A percentile compares a stretch with the other conserved stretches of the same genome.
Conservation (phyloP, 2,797 vertebrate genomes). For the Premnoplex brunnescens region DNA sequence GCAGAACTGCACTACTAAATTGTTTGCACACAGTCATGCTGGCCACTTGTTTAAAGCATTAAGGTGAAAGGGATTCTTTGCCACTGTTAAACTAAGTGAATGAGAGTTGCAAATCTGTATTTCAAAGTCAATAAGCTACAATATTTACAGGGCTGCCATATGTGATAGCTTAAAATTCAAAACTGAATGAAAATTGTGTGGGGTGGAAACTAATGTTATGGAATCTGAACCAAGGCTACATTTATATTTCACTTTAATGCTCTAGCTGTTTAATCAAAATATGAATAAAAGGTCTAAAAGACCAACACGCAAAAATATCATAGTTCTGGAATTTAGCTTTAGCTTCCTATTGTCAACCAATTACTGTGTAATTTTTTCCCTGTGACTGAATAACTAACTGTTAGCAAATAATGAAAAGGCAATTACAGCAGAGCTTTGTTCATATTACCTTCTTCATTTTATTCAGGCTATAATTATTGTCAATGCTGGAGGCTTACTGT, state of each 20-base stretch:
- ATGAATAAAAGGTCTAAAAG: slow-evolving; percentile 78
- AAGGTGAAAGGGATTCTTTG: slow-evolving; percentile 39
- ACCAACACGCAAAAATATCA: slow-evolving; percentile 90
- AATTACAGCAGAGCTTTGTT: slow-evolving; percentile 98
- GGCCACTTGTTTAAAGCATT: slow-evolving; percentile 18
- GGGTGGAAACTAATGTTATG: slow-evolving; percentile 85
- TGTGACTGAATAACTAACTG: slow-evolving; percentile 99
- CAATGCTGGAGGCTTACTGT: slow-evolving; percentile 97
- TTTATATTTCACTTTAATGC: slow-evolving; percentile 98
- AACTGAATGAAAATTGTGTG: slow-evolving; percentile 79
- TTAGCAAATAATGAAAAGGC: slow-evolving; percentile 99
- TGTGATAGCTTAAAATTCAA: slow-evolving; percentile 63
- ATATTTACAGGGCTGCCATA: slow-evolving; percentile 56
- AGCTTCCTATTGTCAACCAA: slow-evolving; percentile 98
- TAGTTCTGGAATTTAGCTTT: slow-evolving; percentile 90
- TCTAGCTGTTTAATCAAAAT: slow-evolving; percentile 97
- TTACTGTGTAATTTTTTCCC: slow-evolving; percentile 98
- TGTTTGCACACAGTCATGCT: not conserved
- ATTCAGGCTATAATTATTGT: slow-evolving; percentile 97
- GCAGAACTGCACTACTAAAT: not conserved
- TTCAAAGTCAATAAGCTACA: slow-evolving; percentile 68
- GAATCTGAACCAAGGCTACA: slow-evolving; percentile 91
- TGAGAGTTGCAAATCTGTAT: slow-evolving; percentile 49
- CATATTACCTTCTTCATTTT: slow-evolving; percentile 98
- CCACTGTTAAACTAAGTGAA: slow-evolving; percentile 39